phyloP scores from a whole-genome alignment of 1,140 invertebrate genomes.

The Macrobrachium nipponense region DNA sequence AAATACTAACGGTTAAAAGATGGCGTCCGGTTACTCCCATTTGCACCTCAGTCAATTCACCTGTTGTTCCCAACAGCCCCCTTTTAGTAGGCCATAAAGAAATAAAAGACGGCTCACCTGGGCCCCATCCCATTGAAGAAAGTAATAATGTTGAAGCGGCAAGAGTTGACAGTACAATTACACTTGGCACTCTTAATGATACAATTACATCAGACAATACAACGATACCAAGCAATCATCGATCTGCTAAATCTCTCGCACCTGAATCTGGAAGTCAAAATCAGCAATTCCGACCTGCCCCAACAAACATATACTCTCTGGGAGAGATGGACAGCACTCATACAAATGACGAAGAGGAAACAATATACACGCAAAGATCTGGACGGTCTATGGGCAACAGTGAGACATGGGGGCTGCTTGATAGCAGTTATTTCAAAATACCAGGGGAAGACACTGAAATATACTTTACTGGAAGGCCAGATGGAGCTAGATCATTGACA shows the following conservation, averaged over 20 bases:
- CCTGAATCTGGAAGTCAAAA: background rate
- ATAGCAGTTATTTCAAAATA: conserved; percentile 9
- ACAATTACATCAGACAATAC: background rate
- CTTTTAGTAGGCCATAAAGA: background rate
- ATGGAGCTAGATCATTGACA: conserved; percentile 24
- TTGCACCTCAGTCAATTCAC: conserved; percentile 16
- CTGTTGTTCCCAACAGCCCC: background rate
- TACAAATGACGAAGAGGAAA: background rate
- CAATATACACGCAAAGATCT: background rate
- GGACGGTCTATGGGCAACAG: conserved; percentile 46
- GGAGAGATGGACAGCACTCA: background rate
- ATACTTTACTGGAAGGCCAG: conserved; percentile 39
- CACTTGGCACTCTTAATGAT: background rate
- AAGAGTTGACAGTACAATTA: conserved; percentile 12
- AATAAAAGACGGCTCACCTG: background rate
- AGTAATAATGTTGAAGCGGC: conserved; percentile 40
- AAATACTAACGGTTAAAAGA: conserved; percentile 16
- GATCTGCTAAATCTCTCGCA: background rate
- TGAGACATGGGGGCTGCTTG: conserved; percentile 34
- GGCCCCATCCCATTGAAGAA: conserved; percentile 9
- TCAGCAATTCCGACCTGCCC: background rate
- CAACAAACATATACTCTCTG: conserved; percentile 26
- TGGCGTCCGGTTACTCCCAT: conserved; percentile 30
- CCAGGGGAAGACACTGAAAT: background rate
- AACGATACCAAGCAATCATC: background rate